Evolutionary conservation across 2,113 vertebrate genomes (phyloP).

Genomic region (Clarias batrachus): DNA sequence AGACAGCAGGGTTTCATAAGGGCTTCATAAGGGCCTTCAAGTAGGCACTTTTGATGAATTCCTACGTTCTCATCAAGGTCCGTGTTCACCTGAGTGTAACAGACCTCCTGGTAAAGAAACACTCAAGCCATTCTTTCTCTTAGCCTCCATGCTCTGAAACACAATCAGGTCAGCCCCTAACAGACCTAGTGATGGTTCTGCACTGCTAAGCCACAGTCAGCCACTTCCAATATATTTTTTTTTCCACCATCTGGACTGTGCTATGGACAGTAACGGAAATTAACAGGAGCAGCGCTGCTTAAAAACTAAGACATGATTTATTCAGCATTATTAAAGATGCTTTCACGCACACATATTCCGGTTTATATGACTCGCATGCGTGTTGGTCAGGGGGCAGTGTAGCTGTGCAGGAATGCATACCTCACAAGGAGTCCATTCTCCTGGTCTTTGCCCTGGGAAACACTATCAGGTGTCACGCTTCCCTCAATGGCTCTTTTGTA

Average conservation of each 20-base stretch:
- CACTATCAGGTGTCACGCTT: conserved; percentile 72
- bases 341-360: not conserved
- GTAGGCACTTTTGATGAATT: not conserved
- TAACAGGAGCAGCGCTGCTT: not conserved
- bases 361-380: conserved; percentile 5
- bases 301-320: not conserved
- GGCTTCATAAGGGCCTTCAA: not conserved
- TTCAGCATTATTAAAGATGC: not conserved
- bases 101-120: not conserved
- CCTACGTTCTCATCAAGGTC: not conserved
- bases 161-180: not conserved
- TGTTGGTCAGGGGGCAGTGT: conserved; percentile 48
- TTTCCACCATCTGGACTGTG: not conserved
- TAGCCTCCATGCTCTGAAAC: not conserved
- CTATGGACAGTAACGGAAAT: not conserved
- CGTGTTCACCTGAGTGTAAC: not conserved
- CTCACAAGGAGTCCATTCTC: conserved; percentile 70
- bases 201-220: not conserved
- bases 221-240: not conserved
- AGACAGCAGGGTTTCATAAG: not conserved
- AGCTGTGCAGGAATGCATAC: conserved; percentile 67
- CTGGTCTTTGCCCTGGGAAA: conserved; percentile 53
- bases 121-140: not conserved
- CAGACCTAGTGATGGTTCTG: not conserved
- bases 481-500: conserved; percentile 69